Evolutionary conservation across 2,113 vertebrate species (phyloP).

Genomic region (Castor canadensis): DNA sequence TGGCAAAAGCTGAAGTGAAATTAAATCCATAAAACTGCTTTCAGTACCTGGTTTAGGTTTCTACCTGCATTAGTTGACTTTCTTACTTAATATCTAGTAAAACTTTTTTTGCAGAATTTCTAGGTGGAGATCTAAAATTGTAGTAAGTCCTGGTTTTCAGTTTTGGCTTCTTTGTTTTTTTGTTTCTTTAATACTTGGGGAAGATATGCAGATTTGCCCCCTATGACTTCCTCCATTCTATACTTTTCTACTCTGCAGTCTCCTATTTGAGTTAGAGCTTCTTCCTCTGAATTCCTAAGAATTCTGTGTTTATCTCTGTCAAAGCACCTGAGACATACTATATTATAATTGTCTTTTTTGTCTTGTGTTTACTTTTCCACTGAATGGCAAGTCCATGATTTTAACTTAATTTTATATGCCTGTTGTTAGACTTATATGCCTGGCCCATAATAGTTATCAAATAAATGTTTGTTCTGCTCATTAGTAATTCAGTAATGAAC

Average conservation of each 20-base stretch:
- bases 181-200: background rate
- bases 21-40: background rate
- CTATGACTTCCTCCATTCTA: background rate
- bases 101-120: background rate
- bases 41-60: background rate
- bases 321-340: background rate
- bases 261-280: background rate
- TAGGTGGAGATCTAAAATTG: background rate
- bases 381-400: background rate
- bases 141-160: background rate
- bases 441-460: background rate
- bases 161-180: background rate
- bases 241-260: background rate
- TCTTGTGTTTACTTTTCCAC: background rate
- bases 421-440: background rate
- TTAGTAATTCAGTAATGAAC: slow-evolving; percentile 4
- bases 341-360: background rate
- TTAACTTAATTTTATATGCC: background rate
- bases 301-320: background rate
- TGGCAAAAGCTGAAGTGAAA: background rate
- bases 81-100: background rate
- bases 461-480: slow-evolving; percentile 6
- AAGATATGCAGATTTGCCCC: background rate
- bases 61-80: background rate
- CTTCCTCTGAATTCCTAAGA: slow-evolving; percentile 19